Percentiles rank a stretch among this genome's conserved stretches.
Conservation (phyloP, 1,140 invertebrate genomes). For the Callitettix versicolor region DNA sequence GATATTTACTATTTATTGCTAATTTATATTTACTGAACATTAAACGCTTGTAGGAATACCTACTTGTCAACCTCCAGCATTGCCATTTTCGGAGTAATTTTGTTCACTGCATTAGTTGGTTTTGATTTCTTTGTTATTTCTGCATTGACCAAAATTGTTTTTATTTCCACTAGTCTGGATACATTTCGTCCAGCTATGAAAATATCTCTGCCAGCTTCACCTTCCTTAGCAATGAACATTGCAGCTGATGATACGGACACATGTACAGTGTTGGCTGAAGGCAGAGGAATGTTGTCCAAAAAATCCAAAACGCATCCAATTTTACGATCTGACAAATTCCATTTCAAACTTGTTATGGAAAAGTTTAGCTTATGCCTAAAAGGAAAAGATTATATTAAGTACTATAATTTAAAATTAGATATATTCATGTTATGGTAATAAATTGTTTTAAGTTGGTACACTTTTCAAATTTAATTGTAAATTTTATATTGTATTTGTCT, state of each 20-base stretch:
- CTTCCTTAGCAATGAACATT: not conserved
- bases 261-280: constrained; percentile 27
- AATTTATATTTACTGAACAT: no score
- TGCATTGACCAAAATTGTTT: constrained; percentile 37
- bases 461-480: no score
- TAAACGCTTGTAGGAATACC: no score
- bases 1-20: no score
- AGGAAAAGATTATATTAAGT: no score
- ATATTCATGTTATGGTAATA: no score
- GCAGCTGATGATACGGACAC: constrained; percentile 17
- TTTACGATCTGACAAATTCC: constrained; percentile 68
- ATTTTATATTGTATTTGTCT: no score
- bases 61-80: constrained; percentile 27
- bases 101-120: constrained; percentile 2
- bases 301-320: constrained; percentile 55
- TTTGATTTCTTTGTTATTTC: constrained; percentile 16
- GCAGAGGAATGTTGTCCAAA: constrained; percentile 52
- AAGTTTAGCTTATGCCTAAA: constrained; percentile 67
- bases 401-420: no score
- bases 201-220: constrained; percentile 15
- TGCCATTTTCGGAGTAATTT: constrained; percentile 20
- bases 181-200: constrained; percentile 31
- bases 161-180: constrained; percentile 33
- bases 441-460: no score
- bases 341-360: constrained; percentile 55